Evolutionary conservation across 37 sponge, comb jelly and placozoan genomes (phyloP), one percentile per base, ranked within the genome.

Genomic region (Chondrilla cf. caribensis): DNA sequence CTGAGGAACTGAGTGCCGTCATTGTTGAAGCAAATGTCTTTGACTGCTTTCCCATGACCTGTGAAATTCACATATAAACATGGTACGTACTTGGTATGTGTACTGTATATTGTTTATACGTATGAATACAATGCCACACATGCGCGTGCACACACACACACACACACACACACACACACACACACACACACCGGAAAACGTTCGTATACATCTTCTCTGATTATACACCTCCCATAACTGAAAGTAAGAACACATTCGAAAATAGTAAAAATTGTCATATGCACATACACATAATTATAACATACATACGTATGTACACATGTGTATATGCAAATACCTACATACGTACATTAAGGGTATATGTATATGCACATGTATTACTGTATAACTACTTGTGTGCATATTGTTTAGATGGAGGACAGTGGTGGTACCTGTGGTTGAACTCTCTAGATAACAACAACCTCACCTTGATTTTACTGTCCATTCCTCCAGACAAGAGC

Each of bases 151-250:
- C 51, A 24, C 54, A 55, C 89, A 29, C 33, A 89, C 90, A n/a
- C n/a, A n/a, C 51, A 47, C 51, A 47, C 51, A 47, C 51, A 47
- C 51, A 47, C 51, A 47, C 11, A 47, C 51, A 47, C 51, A 47
- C 51, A 47, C 51, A 24, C 54, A 55, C 89, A 29, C 33, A 89
- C 90, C 94, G 0, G 65, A 54, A 79, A 86, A 97, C 3, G 99
- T 98, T 29, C 94, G 75, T 24, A 98, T 58, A 44, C 90, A 93
- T 42, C 96, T 83, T 57, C 94, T 89, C 38, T 95, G 90, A 17
- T 88, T 83, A 79, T 98, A 98, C 43, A 95, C 91, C 71, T 98
- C 99, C 96, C 96, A 98, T 18, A 98, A 83, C 93, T 97, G 57
- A 21, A 73, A 38, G 54, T 29, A 73, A 21, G 31, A 2, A 58